These are phyloP conservation scores for Ormyrus labotus DNA, from an alignment of 2,888 invertebrate species.

Conservation along the genomic window DNA sequence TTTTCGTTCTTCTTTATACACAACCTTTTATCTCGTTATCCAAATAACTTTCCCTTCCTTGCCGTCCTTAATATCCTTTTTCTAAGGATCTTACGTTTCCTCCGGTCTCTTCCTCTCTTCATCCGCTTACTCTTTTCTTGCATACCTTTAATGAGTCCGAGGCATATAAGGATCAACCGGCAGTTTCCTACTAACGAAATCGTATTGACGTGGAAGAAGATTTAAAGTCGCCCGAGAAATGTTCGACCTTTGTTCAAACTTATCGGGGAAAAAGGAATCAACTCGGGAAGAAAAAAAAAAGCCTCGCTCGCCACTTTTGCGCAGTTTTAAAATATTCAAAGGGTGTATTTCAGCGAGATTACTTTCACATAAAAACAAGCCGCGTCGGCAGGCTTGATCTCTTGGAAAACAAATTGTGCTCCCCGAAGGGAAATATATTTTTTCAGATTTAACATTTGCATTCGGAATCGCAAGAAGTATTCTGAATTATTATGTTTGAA, in stretches of 20 bases:
- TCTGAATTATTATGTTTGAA: no score
- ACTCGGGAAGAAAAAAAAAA: no score
- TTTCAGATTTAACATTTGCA: no score
- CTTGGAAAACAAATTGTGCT: not conserved
- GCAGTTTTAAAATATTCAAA: constrained; percentile 9
- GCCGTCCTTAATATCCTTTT: constrained; percentile 20
- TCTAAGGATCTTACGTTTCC: constrained; percentile 1
- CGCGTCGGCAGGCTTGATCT: not conserved
- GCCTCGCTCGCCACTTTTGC: not conserved
- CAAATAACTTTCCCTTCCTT: constrained; percentile 21
- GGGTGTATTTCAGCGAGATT: not conserved
- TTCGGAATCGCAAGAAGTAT: no score
- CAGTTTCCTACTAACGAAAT: constrained; percentile 5
- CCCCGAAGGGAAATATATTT: no score
- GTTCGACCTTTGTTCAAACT: not conserved
- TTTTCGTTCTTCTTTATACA: not conserved
- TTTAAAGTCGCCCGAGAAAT: not conserved
- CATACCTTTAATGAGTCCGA: not conserved
- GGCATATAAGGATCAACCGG: not conserved
- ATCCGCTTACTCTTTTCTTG: constrained; percentile 7
- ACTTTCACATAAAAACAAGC: not conserved
- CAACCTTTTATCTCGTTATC: constrained; percentile 2
- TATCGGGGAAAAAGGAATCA: no score
- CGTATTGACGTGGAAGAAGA: constrained; percentile 13
- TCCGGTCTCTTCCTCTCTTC: no score